Evolutionary conservation across 30 jellyfish, hydroid and myxozoan genomes (phyloP), one percentile per base, ranked within the genome.

Genomic region (Chrysaora quinquecirrha): DNA sequence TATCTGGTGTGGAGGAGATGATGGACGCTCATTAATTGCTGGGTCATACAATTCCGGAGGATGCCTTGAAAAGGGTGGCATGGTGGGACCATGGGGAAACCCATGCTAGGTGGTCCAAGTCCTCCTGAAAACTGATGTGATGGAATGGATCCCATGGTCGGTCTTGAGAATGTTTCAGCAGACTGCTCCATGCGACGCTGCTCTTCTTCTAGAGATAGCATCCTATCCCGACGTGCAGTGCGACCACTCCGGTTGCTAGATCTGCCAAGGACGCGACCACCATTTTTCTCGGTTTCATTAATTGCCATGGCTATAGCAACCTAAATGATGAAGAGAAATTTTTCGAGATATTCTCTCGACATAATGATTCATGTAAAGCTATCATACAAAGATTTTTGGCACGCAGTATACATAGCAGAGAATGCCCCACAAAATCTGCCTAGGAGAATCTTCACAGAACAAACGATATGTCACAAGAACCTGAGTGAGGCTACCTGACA

Each of bases 221-320:
- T 48, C 48, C 87, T 74, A 22, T 85, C 96, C 16, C 81, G 66
- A 1, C 96, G 75, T 23, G 79, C 20, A 62, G 30, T 63, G 7
- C 89, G 86, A 76, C 34, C 66, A 27, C 60, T 48, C n/a, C 87
- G 82, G 46, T 64, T 74, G 16, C 85, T 82, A 33, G 95, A 73
- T 34, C 99, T 52, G 3, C 99, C 99, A 16, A 94, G 91, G 32
- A 94, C 97, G 22, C 99, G 84, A 11, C 99, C 99, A 50, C 99
- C 99, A 73, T 94, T 94, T 68, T 86, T 76, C 83, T 94, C 99
- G 0, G 99, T 87, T 35, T 94, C 99, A 18, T 90, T 78, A 4
- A 94, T 75, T 22, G 99, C 99, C 96, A 94, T 65, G n/a, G 99
- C 99, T 23, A 94, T 94, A 9, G 99, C 99, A 48, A 94, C 99